Evolutionary conservation across 2,888 invertebrate species (phyloP).

Genomic region (Xanthia togata): DNA sequence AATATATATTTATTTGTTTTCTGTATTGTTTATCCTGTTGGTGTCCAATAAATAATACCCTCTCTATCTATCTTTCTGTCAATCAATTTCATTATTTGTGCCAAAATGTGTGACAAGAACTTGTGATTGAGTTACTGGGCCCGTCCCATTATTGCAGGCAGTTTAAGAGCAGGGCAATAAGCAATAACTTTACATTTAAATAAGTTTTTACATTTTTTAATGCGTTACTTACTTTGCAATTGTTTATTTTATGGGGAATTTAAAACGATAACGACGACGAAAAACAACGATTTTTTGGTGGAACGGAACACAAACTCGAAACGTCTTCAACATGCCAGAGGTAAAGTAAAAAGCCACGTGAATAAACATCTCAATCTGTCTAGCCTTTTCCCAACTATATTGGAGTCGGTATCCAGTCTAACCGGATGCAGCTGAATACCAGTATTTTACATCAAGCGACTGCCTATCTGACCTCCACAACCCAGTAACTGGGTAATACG

Average conservation of each 20-base stretch:
- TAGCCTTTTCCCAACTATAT: too few species aligned
- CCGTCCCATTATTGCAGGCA: background rate
- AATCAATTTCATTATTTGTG: background rate
- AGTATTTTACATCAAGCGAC: too few species aligned
- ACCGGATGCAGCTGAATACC: too few species aligned
- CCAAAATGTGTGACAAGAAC: background rate
- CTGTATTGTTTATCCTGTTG: background rate
- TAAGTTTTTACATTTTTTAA: background rate
- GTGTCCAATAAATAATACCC: background rate
- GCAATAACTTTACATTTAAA: background rate
- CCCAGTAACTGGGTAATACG: too few species aligned
- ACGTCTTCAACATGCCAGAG: background rate
- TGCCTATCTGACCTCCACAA: too few species aligned
- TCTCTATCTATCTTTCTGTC: constrained; percentile 1
- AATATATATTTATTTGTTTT: background rate
- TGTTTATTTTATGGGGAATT: background rate
- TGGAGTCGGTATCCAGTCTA: too few species aligned
- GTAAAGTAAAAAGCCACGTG: too few species aligned
- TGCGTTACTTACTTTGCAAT: background rate
- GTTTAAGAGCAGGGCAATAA: background rate
- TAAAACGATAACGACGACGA: too few species aligned
- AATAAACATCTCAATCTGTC: too few species aligned
- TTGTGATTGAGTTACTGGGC: background rate
- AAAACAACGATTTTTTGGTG: background rate
- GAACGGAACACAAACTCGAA: background rate